phyloP scores from a whole-genome alignment of 2,113 vertebrate genomes.

The Phaethon lepturus region DNA sequence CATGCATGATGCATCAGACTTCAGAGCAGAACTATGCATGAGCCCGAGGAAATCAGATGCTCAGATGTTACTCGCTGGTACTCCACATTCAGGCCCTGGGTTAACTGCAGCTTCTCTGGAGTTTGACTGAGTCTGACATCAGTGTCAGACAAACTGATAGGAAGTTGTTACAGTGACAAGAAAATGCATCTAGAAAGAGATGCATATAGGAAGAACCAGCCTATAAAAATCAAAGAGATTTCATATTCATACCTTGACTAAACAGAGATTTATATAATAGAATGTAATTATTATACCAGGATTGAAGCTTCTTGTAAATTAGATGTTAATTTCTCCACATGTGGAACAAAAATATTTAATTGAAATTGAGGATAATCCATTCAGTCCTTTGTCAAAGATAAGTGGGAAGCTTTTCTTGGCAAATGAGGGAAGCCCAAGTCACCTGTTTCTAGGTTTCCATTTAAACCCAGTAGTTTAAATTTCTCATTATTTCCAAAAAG shows the following conservation, averaged over 20 bases:
- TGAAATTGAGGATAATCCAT: background rate
- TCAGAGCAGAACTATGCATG: background rate
- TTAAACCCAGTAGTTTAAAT: background rate
- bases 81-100: background rate
- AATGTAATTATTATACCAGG: background rate
- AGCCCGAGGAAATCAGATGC: background rate
- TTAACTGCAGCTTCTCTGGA: background rate
- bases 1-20: background rate
- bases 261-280: background rate
- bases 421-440: background rate
- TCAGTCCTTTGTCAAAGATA: background rate
- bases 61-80: background rate
- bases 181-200: background rate
- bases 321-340: background rate
- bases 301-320: background rate
- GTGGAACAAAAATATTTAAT: background rate
- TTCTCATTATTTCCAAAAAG: background rate
- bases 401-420: background rate
- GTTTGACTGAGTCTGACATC: too few relatives aligned
- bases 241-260: background rate
- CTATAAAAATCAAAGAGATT: background rate
- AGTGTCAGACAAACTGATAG: background rate
- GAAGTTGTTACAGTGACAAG: background rate
- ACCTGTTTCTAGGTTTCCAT: conserved; percentile 1
- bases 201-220: background rate